These are phyloP conservation scores for Paradoxurus hermaphroditus DNA, from an alignment of 2,113 vertebrate species.

Conservation along the genomic window DNA sequence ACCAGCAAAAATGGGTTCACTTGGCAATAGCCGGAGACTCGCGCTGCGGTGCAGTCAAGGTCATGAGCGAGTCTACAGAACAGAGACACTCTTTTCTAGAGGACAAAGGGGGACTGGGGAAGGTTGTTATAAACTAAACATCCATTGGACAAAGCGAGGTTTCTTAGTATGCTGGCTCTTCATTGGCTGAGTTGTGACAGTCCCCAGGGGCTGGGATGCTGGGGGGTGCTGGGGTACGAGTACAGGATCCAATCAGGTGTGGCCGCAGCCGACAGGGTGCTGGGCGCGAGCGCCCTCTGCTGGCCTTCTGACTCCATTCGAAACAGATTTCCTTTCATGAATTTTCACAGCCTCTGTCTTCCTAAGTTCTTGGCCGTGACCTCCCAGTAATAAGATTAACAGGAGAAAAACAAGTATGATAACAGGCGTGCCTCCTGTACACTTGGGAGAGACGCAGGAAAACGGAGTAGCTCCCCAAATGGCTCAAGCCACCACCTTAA, in stretches of 20 bases:
- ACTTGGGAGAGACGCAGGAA: neutral
- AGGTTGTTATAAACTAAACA: neutral
- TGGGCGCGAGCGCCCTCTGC: neutral
- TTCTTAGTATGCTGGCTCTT: neutral
- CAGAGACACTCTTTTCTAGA: neutral
- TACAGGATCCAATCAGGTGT: neutral
- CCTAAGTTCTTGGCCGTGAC: neutral
- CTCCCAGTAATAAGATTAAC: neutral
- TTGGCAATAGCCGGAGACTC: no score
- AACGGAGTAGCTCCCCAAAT: neutral
- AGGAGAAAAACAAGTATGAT: neutral
- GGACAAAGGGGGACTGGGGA: neutral
- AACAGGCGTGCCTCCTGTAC: neutral
- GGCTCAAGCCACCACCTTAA: neutral
- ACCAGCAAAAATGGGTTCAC: neutral
- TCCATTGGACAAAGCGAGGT: neutral
- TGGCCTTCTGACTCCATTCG: neutral
- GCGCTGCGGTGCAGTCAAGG: neutral
- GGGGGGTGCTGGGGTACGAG: no score
- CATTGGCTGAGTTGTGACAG: neutral
- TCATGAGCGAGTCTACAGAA: no score
- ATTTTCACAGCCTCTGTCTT: neutral
- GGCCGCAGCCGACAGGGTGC: accelerated
- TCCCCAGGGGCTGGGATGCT: neutral
- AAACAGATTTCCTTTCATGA: neutral